Evolutionary conservation across 2,797 vertebrate genomes (phyloP), one percentile per base, ranked within the genome.

Genomic region (Microtus californicus): DNA sequence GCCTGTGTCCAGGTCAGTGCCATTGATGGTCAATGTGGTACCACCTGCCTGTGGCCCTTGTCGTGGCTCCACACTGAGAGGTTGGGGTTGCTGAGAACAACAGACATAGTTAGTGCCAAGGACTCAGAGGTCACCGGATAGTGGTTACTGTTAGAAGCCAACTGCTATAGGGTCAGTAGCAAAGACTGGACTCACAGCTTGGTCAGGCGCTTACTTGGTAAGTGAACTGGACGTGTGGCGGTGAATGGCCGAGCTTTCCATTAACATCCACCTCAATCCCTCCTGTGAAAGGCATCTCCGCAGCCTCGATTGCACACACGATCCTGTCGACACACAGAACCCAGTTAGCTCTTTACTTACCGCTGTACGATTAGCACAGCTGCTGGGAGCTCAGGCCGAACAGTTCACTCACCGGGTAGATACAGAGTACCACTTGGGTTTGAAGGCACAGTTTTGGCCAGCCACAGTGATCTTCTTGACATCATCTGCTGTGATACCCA

Each of bases 401-500:
- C 0, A 0, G 61, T 13, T 40, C 85, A 69, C 97, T 98, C 98
- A 99, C 99, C 99, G 99, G 48, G 99, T 99, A 59, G 99, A 99
- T 96, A 99, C 99, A 0, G 99, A 99, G 97, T 99, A 99, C 92
- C 98, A 98, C 34, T 99, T 98, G 17, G 98, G 96, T 96, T 98
- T 98, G 96, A 99, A 99, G 94, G 48, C 61, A 80, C 99, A 99
- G 65, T 98, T 95, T 51, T 98, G 98, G 6, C 98, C 98, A 0
- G 99, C 99, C 98, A 99, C 99, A 0, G 94, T 99, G 98, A 99
- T 98, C 85, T 83, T 98, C 98, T 98, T 98, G 48, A 99, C 98
- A 96, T 99, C 99, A 4, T 99, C 98, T 45, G 98, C 98, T 97
- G 96, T 98, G 94, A 99, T 98, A 31, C 99, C 99, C 99, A 99